These are phyloP conservation scores for Epistrophe eligans DNA, from an alignment of 2,888 invertebrate genomes.

Conservation along the genomic window DNA sequence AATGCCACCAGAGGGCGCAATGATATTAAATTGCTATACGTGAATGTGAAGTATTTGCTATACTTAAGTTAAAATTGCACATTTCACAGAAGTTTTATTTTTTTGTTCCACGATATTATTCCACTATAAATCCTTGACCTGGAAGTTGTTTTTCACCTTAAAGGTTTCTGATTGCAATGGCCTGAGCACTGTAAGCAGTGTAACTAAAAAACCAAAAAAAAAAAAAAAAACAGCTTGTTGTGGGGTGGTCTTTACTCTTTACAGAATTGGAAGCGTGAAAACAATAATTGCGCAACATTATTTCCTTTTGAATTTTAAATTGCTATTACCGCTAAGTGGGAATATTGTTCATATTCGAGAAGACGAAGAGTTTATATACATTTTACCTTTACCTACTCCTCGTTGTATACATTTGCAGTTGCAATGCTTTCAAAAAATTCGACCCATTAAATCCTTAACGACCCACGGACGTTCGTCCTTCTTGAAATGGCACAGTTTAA, in stretches of 20 bases:
- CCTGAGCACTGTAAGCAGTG: not conserved
- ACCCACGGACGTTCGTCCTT: not conserved
- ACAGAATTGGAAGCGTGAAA: constrained; percentile 42
- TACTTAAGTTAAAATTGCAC: constrained; percentile 69
- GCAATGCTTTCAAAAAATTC: not conserved
- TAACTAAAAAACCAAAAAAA: not conserved
- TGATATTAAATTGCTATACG: constrained; percentile 68
- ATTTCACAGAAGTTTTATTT: constrained; percentile 45
- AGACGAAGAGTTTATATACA: constrained; percentile 23
- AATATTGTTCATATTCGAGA: constrained; percentile 38
- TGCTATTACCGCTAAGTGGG: constrained; percentile 62
- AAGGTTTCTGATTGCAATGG: not conserved
- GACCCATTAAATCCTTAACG: constrained; percentile 23
- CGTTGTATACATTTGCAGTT: constrained; percentile 4
- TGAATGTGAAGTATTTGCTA: constrained; percentile 73
- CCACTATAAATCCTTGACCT: constrained; percentile 64
- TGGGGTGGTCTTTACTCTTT: not conserved
- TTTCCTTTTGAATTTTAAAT: constrained; percentile 68
- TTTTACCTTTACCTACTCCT: not conserved
- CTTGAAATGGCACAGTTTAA: constrained; percentile 23
- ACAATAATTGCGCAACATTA: constrained; percentile 73
- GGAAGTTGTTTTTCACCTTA: constrained; percentile 48
- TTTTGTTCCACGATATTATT: constrained; percentile 35
- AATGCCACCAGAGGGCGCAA: constrained; percentile 28
- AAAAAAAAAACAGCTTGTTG: not conserved